Base-by-base conservation (phyloP, 2,888 invertebrate genomes). In the Endotricha flammealis region DNA sequence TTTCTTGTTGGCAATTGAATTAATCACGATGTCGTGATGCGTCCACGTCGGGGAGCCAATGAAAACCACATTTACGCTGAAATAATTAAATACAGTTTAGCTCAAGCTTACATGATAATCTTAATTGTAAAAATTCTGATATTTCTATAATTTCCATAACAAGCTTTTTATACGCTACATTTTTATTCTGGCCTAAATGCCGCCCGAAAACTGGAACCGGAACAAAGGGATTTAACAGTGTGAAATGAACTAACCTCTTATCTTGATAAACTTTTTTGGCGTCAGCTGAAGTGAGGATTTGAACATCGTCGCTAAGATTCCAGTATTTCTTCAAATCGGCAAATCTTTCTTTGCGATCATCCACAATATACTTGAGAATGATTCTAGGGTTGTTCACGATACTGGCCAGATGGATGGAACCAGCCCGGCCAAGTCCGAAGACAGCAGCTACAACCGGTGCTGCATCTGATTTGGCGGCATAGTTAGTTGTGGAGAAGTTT, bases 361-460 rank as follows among this genome's bases (percentile, higher is more conserved):
- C 91, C 1, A 91, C 81, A 27, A 90, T 65, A 53, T 90, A 91
- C 27, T 88, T 63, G 3, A 91, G 58, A 14, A 78, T 68, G 0
- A 87, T 61, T 4, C 89, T 82, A 1, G 78, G 75, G 56, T 83
- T 89, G 4, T 54, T 57, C 3, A 85, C 44, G 12, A 90, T 64
- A 43, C 83, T 88, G 8, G 65, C 45, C 40, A 91, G 61, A 49
- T 91, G 91, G 42, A 91, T 90, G 31, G 88, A 88, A 1, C 91
- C 90, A 1, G 90, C 90, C 16, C 90, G 83, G 1, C 90, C 90
- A 1, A 88, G 64, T 1, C 90, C 90, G 46, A 90, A 90, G 12
- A 90, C 64, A 3, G 90, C 90, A 0, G 82, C 60, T 2, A 78
- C 80, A 1, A 89, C 51, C 1, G 76, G 67, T 1, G 63, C 43